Conservation (phyloP, 37 sponge, comb jelly and placozoan genomes). For the Halichondria panicea region DNA sequence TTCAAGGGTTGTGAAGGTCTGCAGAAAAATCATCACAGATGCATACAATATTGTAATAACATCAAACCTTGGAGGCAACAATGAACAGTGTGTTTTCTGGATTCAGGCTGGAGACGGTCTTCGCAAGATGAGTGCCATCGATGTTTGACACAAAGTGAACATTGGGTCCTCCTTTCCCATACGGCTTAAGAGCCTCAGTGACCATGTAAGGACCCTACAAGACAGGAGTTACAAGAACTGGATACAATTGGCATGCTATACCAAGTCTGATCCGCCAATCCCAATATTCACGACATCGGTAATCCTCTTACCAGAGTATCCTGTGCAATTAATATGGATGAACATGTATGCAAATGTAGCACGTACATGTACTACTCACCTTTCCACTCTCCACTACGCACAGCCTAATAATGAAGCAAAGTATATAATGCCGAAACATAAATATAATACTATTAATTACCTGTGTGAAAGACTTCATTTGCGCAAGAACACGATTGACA, state of each 20-base stretch:
- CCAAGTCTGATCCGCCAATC: slow-evolving; percentile 99
- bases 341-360: neutral
- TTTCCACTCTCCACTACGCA: slow-evolving; percentile 96
- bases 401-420: slow-evolving; percentile 33
- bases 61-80: slow-evolving; percentile 89
- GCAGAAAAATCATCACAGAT: neutral
- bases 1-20: slow-evolving; percentile 99
- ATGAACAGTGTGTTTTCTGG: slow-evolving; percentile 92
- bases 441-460: slow-evolving; percentile 26
- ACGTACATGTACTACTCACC: slow-evolving; percentile 38
- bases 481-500: slow-evolving; percentile 89
- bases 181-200: slow-evolving; percentile 97
- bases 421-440: neutral
- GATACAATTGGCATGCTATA: no score
- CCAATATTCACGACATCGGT: slow-evolving; percentile 99
- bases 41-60: neutral
- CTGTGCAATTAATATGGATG: slow-evolving; percentile 20
- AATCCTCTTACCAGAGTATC: slow-evolving; percentile 88
- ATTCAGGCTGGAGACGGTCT: slow-evolving; percentile 62
- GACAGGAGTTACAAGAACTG: no score
- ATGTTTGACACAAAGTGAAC: slow-evolving; percentile 98
- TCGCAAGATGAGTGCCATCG: slow-evolving; percentile 96
- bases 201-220: slow-evolving; percentile 99
- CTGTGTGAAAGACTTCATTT: slow-evolving; percentile 90
- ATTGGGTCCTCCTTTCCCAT: slow-evolving; percentile 73